Base-by-base conservation (phyloP, 2,113 vertebrate species). In the Cairina moschata region DNA sequence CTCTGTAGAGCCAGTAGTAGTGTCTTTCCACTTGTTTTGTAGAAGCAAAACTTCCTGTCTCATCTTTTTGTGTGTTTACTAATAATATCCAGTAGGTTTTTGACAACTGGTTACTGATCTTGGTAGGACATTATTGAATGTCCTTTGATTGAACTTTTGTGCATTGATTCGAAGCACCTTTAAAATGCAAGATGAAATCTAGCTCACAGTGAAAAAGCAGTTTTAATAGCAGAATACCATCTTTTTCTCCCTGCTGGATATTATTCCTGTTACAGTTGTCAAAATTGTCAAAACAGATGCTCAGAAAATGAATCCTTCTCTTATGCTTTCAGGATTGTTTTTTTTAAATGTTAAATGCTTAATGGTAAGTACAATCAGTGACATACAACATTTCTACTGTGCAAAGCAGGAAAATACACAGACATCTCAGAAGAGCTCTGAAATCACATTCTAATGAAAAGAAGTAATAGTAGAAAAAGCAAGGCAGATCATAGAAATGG, bases 341-440 rank as follows among this genome's bases (percentile, higher is more conserved):
- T 78, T 78, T 76, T 65, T 84, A 86, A 82, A 71, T 88, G 87
- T 93, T 91, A 94, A 86, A 50, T 77, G 25, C 46, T 80, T 40
- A 48, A n/a, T 54, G 96, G 96, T 97, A 97, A 97, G 97, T 98
- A 94, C 29, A 63, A 59, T 18, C 29, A 86, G 68, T 65, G 81
- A 78, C 56, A 76, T 62, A 67, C 73, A 90, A 75, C 8, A 5
- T 90, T 84, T 50, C 25, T 67, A 8, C 32, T 60, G 13, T 66
- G 56, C 42, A 72, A 72, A 85, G 54, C 9, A 81, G 60, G 77
- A 83, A 91, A 34, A 31, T 38, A 48, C 21, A 50, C 8, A 56
- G 40, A 34, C 40, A 86, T 36, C n/a, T 92, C 85, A 65, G 73
- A 60, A 59, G 38, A 89, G 32, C 31, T 90, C 31, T 93, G 62